These are phyloP conservation scores for Campoplex nolae DNA, from an alignment of 2,888 invertebrate species.

Conservation along the genomic window DNA sequence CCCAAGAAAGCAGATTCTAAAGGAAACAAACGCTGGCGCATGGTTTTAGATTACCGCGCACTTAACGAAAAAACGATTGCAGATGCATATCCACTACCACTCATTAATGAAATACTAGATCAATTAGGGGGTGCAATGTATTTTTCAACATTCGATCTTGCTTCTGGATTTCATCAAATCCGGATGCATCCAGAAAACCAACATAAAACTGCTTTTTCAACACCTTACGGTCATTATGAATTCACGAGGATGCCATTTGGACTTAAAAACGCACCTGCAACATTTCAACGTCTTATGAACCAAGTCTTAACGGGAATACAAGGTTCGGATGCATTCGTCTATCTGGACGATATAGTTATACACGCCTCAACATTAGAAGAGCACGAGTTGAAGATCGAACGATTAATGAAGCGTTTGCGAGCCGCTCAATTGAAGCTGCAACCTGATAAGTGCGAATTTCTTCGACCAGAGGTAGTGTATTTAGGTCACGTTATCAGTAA, in stretches of 20 bases:
- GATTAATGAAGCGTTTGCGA: slow-evolving; percentile 19
- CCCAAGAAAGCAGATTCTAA: slow-evolving; percentile 75
- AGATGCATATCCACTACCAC: slow-evolving; percentile 75
- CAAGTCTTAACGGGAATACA: slow-evolving; percentile 52
- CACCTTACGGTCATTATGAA: slow-evolving; percentile 49
- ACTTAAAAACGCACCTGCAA: slow-evolving; percentile 49
- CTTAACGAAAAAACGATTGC: slow-evolving; percentile 75
- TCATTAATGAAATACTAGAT: slow-evolving; percentile 75
- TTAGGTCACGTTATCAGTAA: slow-evolving; percentile 73
- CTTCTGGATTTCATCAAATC: slow-evolving; percentile 48
- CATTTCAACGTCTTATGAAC: slow-evolving; percentile 44
- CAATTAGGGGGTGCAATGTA: slow-evolving; percentile 71
- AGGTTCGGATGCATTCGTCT: slow-evolving; percentile 46
- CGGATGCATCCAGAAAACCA: slow-evolving; percentile 39
- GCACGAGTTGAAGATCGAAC: slow-evolving; percentile 32
- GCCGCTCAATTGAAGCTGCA: slow-evolving; percentile 23
- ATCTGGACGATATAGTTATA: slow-evolving; percentile 44
- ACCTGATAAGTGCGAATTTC: slow-evolving; percentile 67
- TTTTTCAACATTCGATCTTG: slow-evolving; percentile 57
- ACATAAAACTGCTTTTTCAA: slow-evolving; percentile 48
- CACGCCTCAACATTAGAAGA: slow-evolving; percentile 30
- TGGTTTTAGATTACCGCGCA: slow-evolving; percentile 72
- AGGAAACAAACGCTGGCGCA: slow-evolving; percentile 51
- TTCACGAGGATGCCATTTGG: slow-evolving; percentile 45
- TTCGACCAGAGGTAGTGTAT: slow-evolving; percentile 65